Base-by-base conservation (phyloP, 92 coral and sea anemone species). In the Umimayanthus kanabou region DNA sequence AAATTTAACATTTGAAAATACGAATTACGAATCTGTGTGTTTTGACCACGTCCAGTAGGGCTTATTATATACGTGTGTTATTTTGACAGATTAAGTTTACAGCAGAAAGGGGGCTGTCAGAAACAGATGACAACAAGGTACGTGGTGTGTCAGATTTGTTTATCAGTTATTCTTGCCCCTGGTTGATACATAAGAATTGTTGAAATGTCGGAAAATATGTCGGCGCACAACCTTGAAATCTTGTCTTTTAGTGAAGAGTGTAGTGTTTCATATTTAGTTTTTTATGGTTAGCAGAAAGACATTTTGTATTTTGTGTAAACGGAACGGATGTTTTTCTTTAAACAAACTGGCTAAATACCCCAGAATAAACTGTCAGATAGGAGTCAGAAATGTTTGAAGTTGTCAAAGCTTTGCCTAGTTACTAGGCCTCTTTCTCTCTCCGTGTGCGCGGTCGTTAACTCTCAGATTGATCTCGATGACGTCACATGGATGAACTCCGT, bases 111-210 rank as follows among this genome's bases (percentile, higher is more conserved):
- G 95, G 93, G 6, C 43, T 96, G n/a, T n/a, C 86, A 39, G 94
- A 88, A 15, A 92, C 93, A 30, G 95, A 92, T 58, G 98, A 95
- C 81, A 92, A 92, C 26, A 93, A 93, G 98, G 98, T 94, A 85
- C 22, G 78, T 72, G 25, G 9, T 23, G 14, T 73, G 18, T 13
- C 20, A 2, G 2, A 53, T 26, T 28, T 29, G 39, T 47, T 43
- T 11, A 1, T 73, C 77, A 30, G n/a, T 22, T 33, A 23, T 14
- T 9, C 33, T 53, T 53, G 58, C 11, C 58, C 11, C 58, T 13
- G 16, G 1, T 50, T 53, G 58, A 53, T 9, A 1, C 14, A 7
- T 53, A 11, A 53, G 2, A 1, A 53, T 11, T 53, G 13, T 53
- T 47, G 9, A 47, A 47, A 47, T 47, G 45, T 47, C 1, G 53